Evolutionary conservation across 2,888 invertebrate genomes (phyloP), one percentile per base, ranked within the genome.

Genomic region (Ditula angustiorana): DNA sequence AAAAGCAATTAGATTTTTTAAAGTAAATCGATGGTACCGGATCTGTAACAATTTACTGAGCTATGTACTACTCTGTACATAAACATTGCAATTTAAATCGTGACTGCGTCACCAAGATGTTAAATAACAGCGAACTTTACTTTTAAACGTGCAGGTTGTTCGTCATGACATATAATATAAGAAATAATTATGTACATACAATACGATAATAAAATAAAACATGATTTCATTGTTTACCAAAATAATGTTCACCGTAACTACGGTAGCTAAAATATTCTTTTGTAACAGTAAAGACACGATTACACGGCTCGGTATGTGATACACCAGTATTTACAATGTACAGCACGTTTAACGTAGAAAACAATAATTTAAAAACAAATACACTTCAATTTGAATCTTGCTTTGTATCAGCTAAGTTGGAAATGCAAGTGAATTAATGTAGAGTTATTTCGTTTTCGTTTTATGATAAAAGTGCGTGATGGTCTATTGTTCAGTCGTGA

Each of bases 221-320:
- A n/a, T n/a, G n/a, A n/a, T n/a, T n/a, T n/a, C n/a, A n/a, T n/a
- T n/a, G n/a, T n/a, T n/a, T n/a, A n/a, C n/a, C n/a, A n/a, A n/a
- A n/a, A n/a, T n/a, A n/a, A n/a, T 53, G 24, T 61, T 35, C n/a
- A 46, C 53, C n/a, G 46, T 61, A 53, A 61, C 53, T 53, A 53
- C 46, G 53, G 53, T 53, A 23, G 19, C 41, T 37, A 46, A 49
- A 46, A 35, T n/a, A 41, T 41, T 57, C 30, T 10, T 46, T 58
- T 44, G 50, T 58, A 63, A 58, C 50, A 52, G 57, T 57, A 44
- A 5, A 30, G 7, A 57, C 23, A 24, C 50, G 44, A 57, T 57
- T 63, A 57, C 57, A 58, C 57, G 56, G 19, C 2, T 53, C 35
- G 35, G 35, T n/a, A 52, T 37, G 26, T 16, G 35, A 49, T 62